Evolutionary conservation across 1,140 invertebrate species (phyloP).

Genomic region (Arion vulgaris): DNA sequence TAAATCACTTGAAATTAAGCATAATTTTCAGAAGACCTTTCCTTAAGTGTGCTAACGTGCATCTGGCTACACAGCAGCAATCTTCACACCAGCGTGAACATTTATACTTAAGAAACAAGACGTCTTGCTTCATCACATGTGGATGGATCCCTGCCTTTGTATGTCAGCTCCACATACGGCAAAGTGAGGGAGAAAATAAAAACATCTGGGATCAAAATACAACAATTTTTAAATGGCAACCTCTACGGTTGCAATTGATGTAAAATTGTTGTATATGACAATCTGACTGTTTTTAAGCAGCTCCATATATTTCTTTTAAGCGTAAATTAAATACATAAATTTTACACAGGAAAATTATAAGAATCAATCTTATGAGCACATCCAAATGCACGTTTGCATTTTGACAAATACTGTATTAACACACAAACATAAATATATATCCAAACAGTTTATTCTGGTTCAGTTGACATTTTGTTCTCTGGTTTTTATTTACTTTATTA

Average conservation of each 20-base stretch:
- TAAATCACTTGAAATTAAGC: not conserved
- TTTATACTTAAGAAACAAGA: not conserved
- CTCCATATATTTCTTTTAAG: too few relatives aligned
- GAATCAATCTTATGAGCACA: not conserved
- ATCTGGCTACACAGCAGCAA: not conserved
- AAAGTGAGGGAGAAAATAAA: not conserved
- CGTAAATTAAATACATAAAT: constrained; percentile 27
- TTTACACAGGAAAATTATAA: constrained; percentile 1
- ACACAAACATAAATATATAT: not conserved
- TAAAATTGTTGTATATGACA: too few relatives aligned
- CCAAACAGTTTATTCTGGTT: not conserved
- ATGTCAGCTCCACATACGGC: not conserved
- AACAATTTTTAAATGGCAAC: not conserved
- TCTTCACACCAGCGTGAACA: not conserved
- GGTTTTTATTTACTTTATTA: not conserved
- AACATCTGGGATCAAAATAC: not conserved
- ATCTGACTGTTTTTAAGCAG: too few relatives aligned
- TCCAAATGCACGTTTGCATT: not conserved
- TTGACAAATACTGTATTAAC: not conserved
- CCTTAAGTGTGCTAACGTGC: not conserved
- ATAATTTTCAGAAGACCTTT: not conserved
- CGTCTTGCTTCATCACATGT: not conserved
- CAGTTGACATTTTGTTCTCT: too few relatives aligned
- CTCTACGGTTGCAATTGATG: too few relatives aligned
- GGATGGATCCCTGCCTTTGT: not conserved